Evolutionary conservation across 1,140 invertebrate species (phyloP), one percentile per base, ranked within the genome.

Genomic region (Linepithema humile): DNA sequence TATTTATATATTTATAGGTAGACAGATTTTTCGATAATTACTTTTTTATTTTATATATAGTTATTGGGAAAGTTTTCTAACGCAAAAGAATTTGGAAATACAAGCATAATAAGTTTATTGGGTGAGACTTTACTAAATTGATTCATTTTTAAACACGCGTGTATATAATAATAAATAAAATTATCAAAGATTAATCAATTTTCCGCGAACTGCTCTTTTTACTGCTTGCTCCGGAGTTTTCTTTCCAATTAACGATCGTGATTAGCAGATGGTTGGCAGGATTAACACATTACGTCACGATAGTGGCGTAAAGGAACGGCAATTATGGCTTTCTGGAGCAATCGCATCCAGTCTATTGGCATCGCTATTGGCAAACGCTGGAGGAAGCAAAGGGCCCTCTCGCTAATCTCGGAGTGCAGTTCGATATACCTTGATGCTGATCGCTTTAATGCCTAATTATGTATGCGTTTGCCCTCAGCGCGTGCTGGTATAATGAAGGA

Each of bases 391-490:
- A 84, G 85, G 55, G 82, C 48, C 40, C 55, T 32, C 10, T 35
- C 10, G 53, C 29, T 87, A 80, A 84, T 87, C 65, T 73, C 50
- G 35, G n/a, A n/a, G 3, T 29, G 29, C 73, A 15, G 1, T 59
- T 43, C 15, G 40, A 20, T 53, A 17, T 40, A 67, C 29, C 74
- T 78, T 40, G 82, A 65, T 57, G 60, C 83, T 38, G 55, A 74
- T 53, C 74, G 73, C 78, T 32, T 65, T 89, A 89, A 89, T 88
- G 55, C 83, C 67, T 74, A 53, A 89, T 88, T 77, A 82, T 67
- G 65, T 89, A 88, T 88, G 86, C 78, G 67, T 43, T 59, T 45
- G 20, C 29, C 32, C 32, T 48, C 64, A 26, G 60, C 50, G 77
- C 77, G 17, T 45, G 48, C 43, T 20, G 23, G 32, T 57, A 23